A percentile compares a stretch with the other conserved stretches of the same genome.
phyloP scores from a whole-genome alignment of 2,888 invertebrate genomes.

The Apamea monoglypha region DNA sequence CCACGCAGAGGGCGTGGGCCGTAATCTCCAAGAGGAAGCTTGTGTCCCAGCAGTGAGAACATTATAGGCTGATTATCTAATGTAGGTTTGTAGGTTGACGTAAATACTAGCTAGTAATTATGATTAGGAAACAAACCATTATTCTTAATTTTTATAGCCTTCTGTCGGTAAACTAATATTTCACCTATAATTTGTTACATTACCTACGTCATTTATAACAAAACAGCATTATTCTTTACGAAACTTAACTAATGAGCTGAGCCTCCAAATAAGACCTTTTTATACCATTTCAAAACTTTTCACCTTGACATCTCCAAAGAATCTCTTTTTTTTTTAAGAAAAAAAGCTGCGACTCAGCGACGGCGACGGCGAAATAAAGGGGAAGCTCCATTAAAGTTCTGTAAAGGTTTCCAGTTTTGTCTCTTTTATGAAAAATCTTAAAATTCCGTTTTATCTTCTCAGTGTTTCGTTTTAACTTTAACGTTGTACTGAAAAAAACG shows the following conservation, averaged over 20 bases:
- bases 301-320: slow-evolving; percentile 54
- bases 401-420: slow-evolving; percentile 42
- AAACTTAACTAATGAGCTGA: slow-evolving; percentile 43
- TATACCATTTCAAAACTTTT: slow-evolving; percentile 36
- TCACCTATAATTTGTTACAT: background rate
- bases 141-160: background rate
- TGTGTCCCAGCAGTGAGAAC: no score
- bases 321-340: background rate
- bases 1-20: no score
- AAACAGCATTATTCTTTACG: background rate
- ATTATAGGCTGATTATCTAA: no score
- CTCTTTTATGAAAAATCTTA: slow-evolving; percentile 39
- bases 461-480: slow-evolving; percentile 12
- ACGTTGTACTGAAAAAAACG: background rate
- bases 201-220: slow-evolving; percentile 8
- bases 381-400: slow-evolving; percentile 55
- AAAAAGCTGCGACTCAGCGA: slow-evolving; percentile 12
- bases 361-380: slow-evolving; percentile 41
- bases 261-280: slow-evolving; percentile 29
- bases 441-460: slow-evolving; percentile 24
- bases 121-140: background rate
- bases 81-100: background rate
- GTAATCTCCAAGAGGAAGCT: no score
- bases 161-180: background rate
- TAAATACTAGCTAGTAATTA: background rate